Base-by-base conservation (phyloP, 2,113 vertebrate genomes). In the Ancistrus triradiatus region DNA sequence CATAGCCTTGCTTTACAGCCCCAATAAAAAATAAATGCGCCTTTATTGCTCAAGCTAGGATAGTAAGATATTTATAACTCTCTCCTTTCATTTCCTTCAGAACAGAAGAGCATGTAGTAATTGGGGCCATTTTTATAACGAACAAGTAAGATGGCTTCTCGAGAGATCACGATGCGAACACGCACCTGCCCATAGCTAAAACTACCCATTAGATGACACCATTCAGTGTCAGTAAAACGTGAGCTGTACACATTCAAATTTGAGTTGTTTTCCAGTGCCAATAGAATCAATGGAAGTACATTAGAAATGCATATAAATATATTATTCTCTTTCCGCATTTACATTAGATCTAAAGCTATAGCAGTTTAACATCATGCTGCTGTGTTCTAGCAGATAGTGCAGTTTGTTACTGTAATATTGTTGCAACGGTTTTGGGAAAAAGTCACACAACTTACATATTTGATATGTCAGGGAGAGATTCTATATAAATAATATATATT, bases 11-110 rank as follows among this genome's bases (percentile, higher is more conserved):
- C 43, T 73, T 73, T 69, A 73, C 55, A 43, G 49, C 61, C 4
- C 60, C 66, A 73, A 69, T 73, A 69, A 69, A 73, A 44, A 42
- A 37, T 47, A 57, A 69, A 73, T 68, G 58, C 60, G 59, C 13
- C 43, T 68, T 69, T 73, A 69, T 50, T 55, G 25, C 55, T 47
- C 71, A 35, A 60, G 48, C 24, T n/a, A 14, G 63, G 15, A 57
- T 28, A 19, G 27, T 2, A 52, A 46, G 28, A 69, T 64, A 68
- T 73, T 73, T 73, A 73, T 44, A 60, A 52, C 52, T 52, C 55
- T 40, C 60, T 7, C 55, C 58, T 40, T 63, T 51, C 48, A 73
- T 58, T 65, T 69, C 55, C 40, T 64, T 22, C 25, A 31, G 35
- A 64, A 42, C 43, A 25, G 46, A 52, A 69, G 60, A 46, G 55